Base-by-base conservation (phyloP, 1,140 invertebrate species). In the Sycophila sp. region DNA sequence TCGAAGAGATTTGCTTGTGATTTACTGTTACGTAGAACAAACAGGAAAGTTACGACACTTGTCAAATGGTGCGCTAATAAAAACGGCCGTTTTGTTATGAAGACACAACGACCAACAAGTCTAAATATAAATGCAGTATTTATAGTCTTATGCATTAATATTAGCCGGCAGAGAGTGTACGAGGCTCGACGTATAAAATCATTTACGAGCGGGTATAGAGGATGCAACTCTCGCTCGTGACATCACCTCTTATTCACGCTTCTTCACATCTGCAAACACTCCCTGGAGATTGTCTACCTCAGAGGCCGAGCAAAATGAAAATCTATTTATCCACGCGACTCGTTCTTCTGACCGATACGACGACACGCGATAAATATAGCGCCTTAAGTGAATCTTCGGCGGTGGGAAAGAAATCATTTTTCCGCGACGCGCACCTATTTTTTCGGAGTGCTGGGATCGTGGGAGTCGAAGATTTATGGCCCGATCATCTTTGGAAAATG, bases 251-350 rank as follows among this genome's bases (percentile, higher is more conserved):
- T 55, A 40, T 55, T 65, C 63, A 32, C 17, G 42, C 42, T 22
- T n/a, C 13, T 4, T 24, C 10, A 45, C 11, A 0, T 45, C 6
- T 11, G 26, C 0, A 10, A 38, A 36, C 30, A 38, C 45, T 22
- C 59, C 42, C 36, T 63, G 49, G 17, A 34, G 38, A 55, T 15
- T 28, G 22, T 56, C 49, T n/a, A n/a, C n/a, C n/a, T 55, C 34
- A 30, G 10, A 36, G 11, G 19, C 6, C 19, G 6, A 13, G 10
- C 34, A 53, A 15, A 40, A 53, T 17, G 30, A 19, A 65, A 65
- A 65, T 65, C 38, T 53, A 53, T 65, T 38, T 8, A 65, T 65
- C 7, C 19, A 10, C n/a, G n/a, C n/a, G n/a, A n/a, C n/a, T n/a
- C n/a, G n/a, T n/a, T n/a, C n/a, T n/a, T n/a, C 60, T 51, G 22